Evolutionary conservation across 1,140 invertebrate species (phyloP), one percentile per base, ranked within the genome.

Genomic region (Lucilia cuprina): DNA sequence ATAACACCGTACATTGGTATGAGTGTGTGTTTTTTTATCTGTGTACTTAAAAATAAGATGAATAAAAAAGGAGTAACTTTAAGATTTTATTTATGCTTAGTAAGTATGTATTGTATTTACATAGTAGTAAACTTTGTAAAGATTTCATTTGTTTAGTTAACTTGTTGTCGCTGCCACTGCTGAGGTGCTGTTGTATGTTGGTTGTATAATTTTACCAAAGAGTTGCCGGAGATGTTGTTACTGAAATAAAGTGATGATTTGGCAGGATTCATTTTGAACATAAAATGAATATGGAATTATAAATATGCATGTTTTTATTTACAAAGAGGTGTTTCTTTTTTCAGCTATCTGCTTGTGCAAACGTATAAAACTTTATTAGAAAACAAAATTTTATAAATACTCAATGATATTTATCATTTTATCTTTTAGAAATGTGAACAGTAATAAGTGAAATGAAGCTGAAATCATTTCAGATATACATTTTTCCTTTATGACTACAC

Each of bases 21-120:
- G 13, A 14, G 55, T 17, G 55, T n/a, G 14, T 60, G 55, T n/a
- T 60, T 60, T 0, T n/a, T 60, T 60, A 60, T 60, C n/a, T 60
- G 14, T 60, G 14, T 55, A 41, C 30, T 41, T 41, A 41, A 41
- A 30, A 41, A 78, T 47, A 47, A 78, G n/a, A 80, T 50, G n/a
- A 49, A 50, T 35, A 49, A 21, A 80, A 47, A 80, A 80, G 77
- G 77, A 49, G 77, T 80, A 50, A 50, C 77, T 80, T 80, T 80
- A 41, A 77, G 74, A 19, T 21, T 80, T 80, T 17, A 50, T 80
- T 78, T 80, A 41, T 80, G 77, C 77, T 80, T 80, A 49, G 41
- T 80, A 80, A 80, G 77, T 50, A 80, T 5, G 5, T 55, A 55
- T 55, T 17, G 50, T 55, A 55, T 41, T 41, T 41, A 41, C 41